Evolutionary conservation across 2,888 invertebrate genomes (phyloP).

Genomic region (Drosophila nigritarsus): DNA sequence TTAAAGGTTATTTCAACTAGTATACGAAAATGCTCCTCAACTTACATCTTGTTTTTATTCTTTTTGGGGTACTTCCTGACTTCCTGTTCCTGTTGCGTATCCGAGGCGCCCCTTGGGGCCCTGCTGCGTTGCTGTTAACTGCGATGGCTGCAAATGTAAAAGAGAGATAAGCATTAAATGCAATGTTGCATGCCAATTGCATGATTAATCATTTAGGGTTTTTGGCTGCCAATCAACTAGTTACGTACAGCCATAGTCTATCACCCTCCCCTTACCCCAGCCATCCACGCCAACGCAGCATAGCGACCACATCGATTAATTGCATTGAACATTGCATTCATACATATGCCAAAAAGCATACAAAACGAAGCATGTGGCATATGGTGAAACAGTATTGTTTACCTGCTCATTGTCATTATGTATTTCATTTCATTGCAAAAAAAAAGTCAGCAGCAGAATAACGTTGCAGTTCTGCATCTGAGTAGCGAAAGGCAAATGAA

Average conservation of each 20-base stretch:
- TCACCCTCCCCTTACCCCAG: constrained; percentile 2
- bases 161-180: constrained; percentile 20
- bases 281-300: not conserved
- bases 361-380: not conserved
- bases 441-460: constrained; percentile 44
- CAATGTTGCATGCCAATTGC: constrained; percentile 60
- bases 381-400: constrained; percentile 32
- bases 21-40: constrained; percentile 18
- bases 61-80: constrained; percentile 34
- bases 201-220: constrained; percentile 71
- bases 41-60: constrained; percentile 56
- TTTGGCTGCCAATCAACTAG: constrained; percentile 64
- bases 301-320: constrained; percentile 31
- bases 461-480: constrained; percentile 13
- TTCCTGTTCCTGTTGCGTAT: constrained; percentile 60
- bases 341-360: constrained; percentile 5
- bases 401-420: constrained; percentile 60
- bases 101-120: constrained; percentile 82
- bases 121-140: constrained; percentile 73
- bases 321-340: constrained; percentile 35
- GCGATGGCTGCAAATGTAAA: constrained; percentile 56
- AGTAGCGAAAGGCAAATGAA: constrained; percentile 7
- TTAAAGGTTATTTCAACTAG: not conserved
- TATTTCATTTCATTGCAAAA: constrained; percentile 66
- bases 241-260: constrained; percentile 15